Evolutionary conservation across 2,113 vertebrate genomes (phyloP).

Genomic region (Saccopteryx leptura): DNA sequence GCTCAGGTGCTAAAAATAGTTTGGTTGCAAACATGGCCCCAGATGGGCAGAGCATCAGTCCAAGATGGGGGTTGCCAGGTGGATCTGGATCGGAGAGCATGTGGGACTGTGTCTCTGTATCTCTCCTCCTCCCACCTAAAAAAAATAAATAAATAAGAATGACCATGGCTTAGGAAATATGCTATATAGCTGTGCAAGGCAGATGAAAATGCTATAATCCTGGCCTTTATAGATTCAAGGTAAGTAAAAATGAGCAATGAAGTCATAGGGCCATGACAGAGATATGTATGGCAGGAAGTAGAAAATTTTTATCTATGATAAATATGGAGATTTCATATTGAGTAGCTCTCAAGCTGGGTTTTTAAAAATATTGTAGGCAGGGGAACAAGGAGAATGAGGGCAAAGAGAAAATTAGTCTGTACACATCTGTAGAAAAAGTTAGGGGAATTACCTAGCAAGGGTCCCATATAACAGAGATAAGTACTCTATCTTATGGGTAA

Average conservation of each 20-base stretch:
- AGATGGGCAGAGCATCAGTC: too few relatives aligned
- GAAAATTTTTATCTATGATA: background rate
- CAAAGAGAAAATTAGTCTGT: background rate
- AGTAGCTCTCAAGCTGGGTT: background rate
- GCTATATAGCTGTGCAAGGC: background rate
- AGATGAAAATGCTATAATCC: background rate
- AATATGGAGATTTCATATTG: background rate
- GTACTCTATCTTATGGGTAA: background rate
- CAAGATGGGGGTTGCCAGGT: too few relatives aligned
- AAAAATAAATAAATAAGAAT: background rate
- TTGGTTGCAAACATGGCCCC: too few relatives aligned
- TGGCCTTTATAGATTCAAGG: background rate
- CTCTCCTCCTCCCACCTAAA: too few relatives aligned
- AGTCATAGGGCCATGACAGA: background rate
- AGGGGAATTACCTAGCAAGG: background rate
- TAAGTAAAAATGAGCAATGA: constrained; percentile 17
- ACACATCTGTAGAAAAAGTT: background rate
- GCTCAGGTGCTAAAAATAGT: too few relatives aligned
- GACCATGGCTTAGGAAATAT: background rate
- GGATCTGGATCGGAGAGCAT: too few relatives aligned
- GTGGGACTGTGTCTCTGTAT: too few relatives aligned
- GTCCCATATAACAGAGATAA: background rate
- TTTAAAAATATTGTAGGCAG: background rate
- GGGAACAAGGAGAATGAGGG: background rate
- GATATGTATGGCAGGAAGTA: background rate